Evolutionary conservation across 2,888 invertebrate species (phyloP), one percentile per base, ranked within the genome.

Genomic region (Pomacea canaliculata): DNA sequence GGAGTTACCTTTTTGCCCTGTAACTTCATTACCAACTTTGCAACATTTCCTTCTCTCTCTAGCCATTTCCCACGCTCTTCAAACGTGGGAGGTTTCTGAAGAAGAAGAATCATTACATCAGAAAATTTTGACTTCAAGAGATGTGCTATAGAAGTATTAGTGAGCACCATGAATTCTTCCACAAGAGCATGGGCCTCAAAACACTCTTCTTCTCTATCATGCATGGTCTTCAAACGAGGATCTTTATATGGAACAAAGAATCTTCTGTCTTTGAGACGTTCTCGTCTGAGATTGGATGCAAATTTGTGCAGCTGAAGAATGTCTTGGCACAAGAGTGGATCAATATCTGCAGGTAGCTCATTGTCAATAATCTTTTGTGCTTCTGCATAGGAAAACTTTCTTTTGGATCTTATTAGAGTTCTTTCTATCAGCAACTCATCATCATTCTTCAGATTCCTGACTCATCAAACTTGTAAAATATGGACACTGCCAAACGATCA

Each of bases 401-500:
- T 71, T 59, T 67, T 71, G 13, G 83, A 83, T 62, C 63, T 77
- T 18, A 85, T 81, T 12, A 73, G 67, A n/a, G 83, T 80, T 71
- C 78, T 76, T 23, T 71, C 59, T 46, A 73, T 59, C 0, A 79
- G 59, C 19, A 67, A 60, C 46, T 63, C 63, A 63, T 70, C 65
- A 16, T 71, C 62, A 66, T 81, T 75, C 18, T 76, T n/a, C 12
- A 76, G 75, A 23, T 76, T 73, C 16, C 84, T 19, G 82, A 65
- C 72, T 67, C 71, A 65, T 80, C 70, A 12, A 84, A 71, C 23
- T 70, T 60, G 48, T 83, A 83, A 62, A 86, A 80, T 5, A 86
- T 77, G 27, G 86, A 85, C 16, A 86, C 69, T 0, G 85, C 78
- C 12, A 80, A 78, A 62, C 86, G 79, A 12, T 74, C 74, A 69